phyloP scores from a whole-genome alignment of 1,140 invertebrate species.

The Diachasmimorpha longicaudata region DNA sequence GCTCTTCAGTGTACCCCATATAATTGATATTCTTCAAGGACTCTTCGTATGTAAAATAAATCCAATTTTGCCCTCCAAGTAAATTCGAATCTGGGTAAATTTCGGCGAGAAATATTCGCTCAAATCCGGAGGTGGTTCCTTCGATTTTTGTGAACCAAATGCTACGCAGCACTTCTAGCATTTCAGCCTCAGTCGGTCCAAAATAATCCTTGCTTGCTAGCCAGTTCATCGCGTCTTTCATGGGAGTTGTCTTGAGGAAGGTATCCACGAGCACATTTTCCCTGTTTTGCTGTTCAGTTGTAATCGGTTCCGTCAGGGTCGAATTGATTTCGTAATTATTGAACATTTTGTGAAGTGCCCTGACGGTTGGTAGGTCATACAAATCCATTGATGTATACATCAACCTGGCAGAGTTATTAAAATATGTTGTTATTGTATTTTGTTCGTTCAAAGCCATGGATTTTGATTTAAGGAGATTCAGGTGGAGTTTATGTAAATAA shows the following conservation, averaged over 20 bases:
- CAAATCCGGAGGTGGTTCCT: slow-evolving; percentile 82
- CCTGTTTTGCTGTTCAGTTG: slow-evolving; percentile 73
- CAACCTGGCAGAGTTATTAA: too few species aligned
- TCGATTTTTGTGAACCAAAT: slow-evolving; percentile 84
- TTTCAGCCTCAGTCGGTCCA: slow-evolving; percentile 55
- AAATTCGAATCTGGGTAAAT: slow-evolving; percentile 70
- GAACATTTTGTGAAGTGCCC: too few species aligned
- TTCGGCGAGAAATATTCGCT: slow-evolving; percentile 86
- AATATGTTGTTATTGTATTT: too few species aligned
- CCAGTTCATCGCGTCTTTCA: slow-evolving; percentile 66
- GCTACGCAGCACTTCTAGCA: slow-evolving; percentile 74
- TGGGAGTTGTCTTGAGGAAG: slow-evolving; percentile 67
- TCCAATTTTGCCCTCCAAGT: slow-evolving; percentile 85
- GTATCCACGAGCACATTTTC: slow-evolving; percentile 67
- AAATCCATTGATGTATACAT: too few species aligned
- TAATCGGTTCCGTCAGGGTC: too few species aligned
- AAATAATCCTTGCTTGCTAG: slow-evolving; percentile 61
- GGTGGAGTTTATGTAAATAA: too few species aligned
- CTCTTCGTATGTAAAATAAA: slow-evolving; percentile 80
- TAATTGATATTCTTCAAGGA: slow-evolving; percentile 72
- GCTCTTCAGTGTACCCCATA: slow-evolving; percentile 76
- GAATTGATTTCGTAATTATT: too few species aligned
- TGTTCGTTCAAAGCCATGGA: too few species aligned
- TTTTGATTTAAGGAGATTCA: too few species aligned
- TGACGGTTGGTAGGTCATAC: too few species aligned